Conservation (phyloP, 2,797 vertebrate species). For the Lagodon rhomboides region DNA sequence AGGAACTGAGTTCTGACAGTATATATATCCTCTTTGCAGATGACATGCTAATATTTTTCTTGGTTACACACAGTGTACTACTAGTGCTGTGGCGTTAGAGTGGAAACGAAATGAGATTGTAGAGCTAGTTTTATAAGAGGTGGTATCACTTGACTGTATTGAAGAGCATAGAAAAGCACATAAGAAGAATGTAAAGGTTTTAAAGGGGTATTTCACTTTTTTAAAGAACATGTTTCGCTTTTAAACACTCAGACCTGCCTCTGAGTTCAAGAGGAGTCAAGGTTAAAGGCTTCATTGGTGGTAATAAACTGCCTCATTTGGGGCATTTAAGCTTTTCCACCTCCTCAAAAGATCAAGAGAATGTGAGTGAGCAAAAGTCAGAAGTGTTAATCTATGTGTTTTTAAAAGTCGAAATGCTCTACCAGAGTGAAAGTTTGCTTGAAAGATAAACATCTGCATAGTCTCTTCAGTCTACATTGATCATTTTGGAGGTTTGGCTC, state of each 20-base stretch:
- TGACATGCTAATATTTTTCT: constrained; percentile 68
- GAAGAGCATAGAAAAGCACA: constrained; percentile 68
- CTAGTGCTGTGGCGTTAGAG: constrained; percentile 43
- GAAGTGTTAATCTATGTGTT: constrained; percentile 35
- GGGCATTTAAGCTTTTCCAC: constrained; percentile 13
- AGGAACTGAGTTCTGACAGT: constrained; percentile 45
- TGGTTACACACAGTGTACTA: constrained; percentile 47
- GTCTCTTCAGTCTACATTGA: constrained; percentile 51
- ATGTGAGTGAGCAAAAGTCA: constrained; percentile 24
- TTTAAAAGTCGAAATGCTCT: constrained; percentile 50
- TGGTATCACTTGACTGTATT: constrained; percentile 55
- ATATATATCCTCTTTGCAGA: constrained; percentile 64
- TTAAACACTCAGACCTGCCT: constrained; percentile 40
- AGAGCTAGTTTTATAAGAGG: constrained; percentile 66
- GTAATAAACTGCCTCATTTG: background rate
- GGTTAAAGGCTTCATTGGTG: constrained; percentile 7
- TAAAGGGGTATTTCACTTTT: constrained; percentile 56
- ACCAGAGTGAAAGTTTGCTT: constrained; percentile 44
- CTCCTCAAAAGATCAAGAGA: constrained; percentile 26
- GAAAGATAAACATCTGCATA: constrained; percentile 58
- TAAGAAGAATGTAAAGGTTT: constrained; percentile 77
- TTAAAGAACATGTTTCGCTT: constrained; percentile 47
- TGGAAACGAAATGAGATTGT: constrained; percentile 64
- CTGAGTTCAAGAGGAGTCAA: constrained; percentile 17
- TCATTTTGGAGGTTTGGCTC: background rate